These are phyloP conservation scores for Solea solea DNA, from an alignment of 2,113 vertebrate genomes.

Conservation along the genomic window DNA sequence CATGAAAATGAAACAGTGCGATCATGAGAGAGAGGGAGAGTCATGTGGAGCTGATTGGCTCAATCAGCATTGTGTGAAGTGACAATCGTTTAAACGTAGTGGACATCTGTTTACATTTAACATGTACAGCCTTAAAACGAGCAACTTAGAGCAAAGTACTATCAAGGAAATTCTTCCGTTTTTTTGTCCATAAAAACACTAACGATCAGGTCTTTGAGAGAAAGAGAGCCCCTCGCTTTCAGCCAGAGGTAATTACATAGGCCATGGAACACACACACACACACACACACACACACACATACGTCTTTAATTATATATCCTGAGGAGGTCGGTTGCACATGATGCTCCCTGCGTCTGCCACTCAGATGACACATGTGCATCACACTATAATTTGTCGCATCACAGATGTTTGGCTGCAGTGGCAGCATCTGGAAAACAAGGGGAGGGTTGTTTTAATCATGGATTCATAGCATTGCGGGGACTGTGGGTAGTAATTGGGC, in stretches of 20 bases:
- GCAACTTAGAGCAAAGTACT: background rate
- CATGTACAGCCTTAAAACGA: background rate
- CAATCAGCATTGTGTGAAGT: no score
- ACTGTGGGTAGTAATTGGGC: background rate
- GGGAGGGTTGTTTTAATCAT: background rate
- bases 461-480: background rate
- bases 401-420: constrained; percentile 56
- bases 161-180: background rate
- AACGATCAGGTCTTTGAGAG: constrained; percentile 15
- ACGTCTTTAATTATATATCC: constrained; percentile 60
- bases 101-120: no score
- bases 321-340: constrained; percentile 13
- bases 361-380: constrained; percentile 31
- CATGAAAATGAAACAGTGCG: no score
- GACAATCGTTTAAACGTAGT: no score
- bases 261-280: constrained; percentile 17
- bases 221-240: constrained; percentile 13
- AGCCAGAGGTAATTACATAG: constrained; percentile 44
- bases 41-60: no score
- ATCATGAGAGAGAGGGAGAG: no score
- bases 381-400: constrained; percentile 58
- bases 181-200: constrained; percentile 47
- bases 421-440: constrained; percentile 46
- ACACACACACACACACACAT: constrained; percentile 37
- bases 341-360: constrained; percentile 17